Conservation (phyloP, 2,113 vertebrate species). For the Siniperca knerii region DNA sequence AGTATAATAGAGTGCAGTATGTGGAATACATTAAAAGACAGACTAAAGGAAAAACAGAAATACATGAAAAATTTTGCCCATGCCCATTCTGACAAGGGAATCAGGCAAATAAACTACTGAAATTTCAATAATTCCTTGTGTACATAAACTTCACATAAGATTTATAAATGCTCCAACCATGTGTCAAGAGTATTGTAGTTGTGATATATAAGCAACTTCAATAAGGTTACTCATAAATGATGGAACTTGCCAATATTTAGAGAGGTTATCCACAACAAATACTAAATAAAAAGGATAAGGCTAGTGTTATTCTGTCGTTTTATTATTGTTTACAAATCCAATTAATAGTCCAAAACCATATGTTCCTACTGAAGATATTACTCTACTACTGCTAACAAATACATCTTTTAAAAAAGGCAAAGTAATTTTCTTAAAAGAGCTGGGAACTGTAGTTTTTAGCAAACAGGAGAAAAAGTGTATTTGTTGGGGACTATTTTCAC, state of each 20-base stretch:
- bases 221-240: neutral
- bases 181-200: neutral
- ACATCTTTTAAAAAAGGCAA: neutral
- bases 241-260: neutral
- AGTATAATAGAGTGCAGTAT: neutral
- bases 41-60: neutral
- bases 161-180: neutral
- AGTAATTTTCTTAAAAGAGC: neutral
- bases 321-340: neutral
- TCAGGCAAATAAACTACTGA: neutral
- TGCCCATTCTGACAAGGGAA: neutral
- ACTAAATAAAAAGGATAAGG: neutral
- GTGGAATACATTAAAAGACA: constrained; percentile 14
- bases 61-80: neutral
- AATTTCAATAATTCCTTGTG: neutral
- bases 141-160: neutral
- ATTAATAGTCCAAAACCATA: neutral
- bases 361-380: neutral
- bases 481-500: neutral
- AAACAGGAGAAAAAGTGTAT: neutral
- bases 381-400: neutral
- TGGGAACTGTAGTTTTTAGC: neutral
- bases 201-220: neutral
- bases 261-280: neutral
- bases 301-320: neutral